phyloP scores from a whole-genome alignment of 1,140 invertebrate species.

The Aphelenchoides besseyi region DNA sequence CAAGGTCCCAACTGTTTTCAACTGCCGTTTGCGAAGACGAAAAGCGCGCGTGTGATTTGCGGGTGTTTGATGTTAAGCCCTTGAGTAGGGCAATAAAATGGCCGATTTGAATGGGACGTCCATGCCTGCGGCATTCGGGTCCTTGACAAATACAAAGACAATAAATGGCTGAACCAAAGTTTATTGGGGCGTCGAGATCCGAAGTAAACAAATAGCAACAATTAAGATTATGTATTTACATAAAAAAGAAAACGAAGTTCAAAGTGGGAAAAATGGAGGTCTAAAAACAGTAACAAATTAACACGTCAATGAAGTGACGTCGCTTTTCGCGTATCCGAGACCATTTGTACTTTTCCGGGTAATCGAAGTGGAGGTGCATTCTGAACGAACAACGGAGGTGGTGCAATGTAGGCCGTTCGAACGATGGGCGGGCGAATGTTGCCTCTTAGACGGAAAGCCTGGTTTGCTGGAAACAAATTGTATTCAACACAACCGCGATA shows the following conservation, averaged over 20 bases:
- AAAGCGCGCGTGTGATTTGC: not conserved
- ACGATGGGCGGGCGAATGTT: too few species aligned
- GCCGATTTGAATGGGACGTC: too few species aligned
- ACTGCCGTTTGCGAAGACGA: not conserved
- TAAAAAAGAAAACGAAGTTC: not conserved
- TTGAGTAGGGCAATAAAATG: not conserved
- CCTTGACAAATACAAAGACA: too few species aligned
- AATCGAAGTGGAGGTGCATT: not conserved
- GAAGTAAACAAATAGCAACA: not conserved
- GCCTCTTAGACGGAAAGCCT: too few species aligned
- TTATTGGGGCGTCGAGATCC: constrained; percentile 1
- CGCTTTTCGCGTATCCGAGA: not conserved
- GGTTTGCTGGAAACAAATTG: too few species aligned
- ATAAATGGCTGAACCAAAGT: not conserved
- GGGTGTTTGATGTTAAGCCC: not conserved
- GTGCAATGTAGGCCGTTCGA: not conserved
- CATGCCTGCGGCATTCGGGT: too few species aligned
- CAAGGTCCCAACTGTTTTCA: not conserved
- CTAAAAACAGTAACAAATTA: not conserved
- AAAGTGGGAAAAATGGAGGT: not conserved
- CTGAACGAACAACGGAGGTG: not conserved
- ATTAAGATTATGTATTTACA: constrained; percentile 2
- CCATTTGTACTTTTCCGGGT: not conserved
- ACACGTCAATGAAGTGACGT: not conserved
- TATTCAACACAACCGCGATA: not conserved